Base-by-base conservation (phyloP, 2,888 invertebrate species). In the Drosophila cognata region DNA sequence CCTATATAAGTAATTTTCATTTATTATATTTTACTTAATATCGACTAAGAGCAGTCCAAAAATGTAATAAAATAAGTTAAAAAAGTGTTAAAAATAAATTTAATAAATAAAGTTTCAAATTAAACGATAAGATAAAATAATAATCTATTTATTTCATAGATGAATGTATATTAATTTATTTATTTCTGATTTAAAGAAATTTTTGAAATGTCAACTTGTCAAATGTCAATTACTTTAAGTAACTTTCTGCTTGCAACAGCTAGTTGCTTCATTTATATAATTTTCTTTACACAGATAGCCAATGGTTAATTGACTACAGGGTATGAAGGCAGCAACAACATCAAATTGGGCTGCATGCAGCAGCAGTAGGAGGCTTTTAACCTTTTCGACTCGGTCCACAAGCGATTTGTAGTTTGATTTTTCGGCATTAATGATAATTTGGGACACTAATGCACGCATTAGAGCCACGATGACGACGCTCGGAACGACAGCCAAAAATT, bases 351-450 rank as follows among this genome's bases (percentile, higher is more conserved):
- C 28, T 61, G 56, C 35, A 66, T 82, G 66, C 69, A 62, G 29
- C 43, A 66, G 31, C 58, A 66, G 67, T 52, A 28, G 55, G 58
- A 74, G 53, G 87, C 87, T 84, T 87, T 87, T 88, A 87, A 81
- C 84, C 87, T 83, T 85, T 85, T 68, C 66, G 71, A 53, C 71
- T 74, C 31, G 46, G 70, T 67, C 72, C 66, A 65, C 59, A 75
- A 58, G 48, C 74, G 57, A 81, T 67, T 83, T 77, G 79, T 81
- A 74, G 81, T 74, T 84, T 76, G 84, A 84, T 81, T 87, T 83
- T 82, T 81, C 41, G 78, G 61, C 74, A 72, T 81, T 83, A 83
- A 79, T 71, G 73, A 75, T 74, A 72, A 81, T 77, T 73, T 82
- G 71, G 68, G 67, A 62, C 72, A 81, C 73, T 81, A 81, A 81